Evolutionary conservation across 2,888 invertebrate species (phyloP), one percentile per base, ranked within the genome.

Genomic region (Abscondita cerata): DNA sequence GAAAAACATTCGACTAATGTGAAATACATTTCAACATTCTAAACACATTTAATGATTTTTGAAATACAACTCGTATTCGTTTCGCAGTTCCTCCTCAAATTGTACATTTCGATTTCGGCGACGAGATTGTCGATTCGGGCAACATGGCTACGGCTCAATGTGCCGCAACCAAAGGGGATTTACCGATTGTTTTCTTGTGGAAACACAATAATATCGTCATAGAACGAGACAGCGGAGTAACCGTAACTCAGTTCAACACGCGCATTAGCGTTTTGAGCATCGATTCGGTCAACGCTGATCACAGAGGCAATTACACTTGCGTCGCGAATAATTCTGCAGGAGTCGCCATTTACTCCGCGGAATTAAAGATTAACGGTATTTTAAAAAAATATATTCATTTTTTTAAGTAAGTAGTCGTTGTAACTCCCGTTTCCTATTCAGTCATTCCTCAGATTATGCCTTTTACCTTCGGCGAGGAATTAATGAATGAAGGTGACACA

Each of bases 261-360:
- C 86, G 85, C 75, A 86, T 89, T 70, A 89, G 89, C 74, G 85
- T 84, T 69, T 83, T 87, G 76, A 88, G 84, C 76, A 88, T 92
- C 74, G 89, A 89, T 71, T 84, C 86, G 62, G 90, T 89, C 67
- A 86, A 86, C 73, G 88, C 87, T 69, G 83, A 84, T 57, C 91
- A 92, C 77, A 86, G 88, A 67, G 92, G 92, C 61, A 85, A 87
- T 74, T 93, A 91, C 75, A 90, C 90, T 40, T 93, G 93, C 76
- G 84, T 87, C 56, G 92, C 91, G 11, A 85, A 83, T 69, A 92
- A 92, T 80, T 82, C 80, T 73, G 92, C 90, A 46, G 92, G 92
- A 68, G 83, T 82, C 70, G 84, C 86, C 68, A 87, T 87, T 80
- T 87, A 87, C 75, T 85, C 87, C 38, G 85, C 90, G 70, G 82